Evolutionary conservation across 2,888 invertebrate species (phyloP), one percentile per base, ranked within the genome.

Genomic region (Tanytarsus gracilentus): DNA sequence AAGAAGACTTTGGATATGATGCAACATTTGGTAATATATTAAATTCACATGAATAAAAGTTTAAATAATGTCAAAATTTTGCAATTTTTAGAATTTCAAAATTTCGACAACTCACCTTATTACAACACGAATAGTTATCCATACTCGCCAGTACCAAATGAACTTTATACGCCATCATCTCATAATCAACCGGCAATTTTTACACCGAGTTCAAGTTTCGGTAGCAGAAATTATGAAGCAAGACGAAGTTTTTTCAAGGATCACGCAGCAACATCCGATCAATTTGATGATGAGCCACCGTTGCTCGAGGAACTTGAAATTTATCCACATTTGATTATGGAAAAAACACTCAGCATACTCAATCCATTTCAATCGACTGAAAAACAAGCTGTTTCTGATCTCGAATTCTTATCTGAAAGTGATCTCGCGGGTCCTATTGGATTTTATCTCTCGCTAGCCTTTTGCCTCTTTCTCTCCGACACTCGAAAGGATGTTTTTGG

Each of bases 381-480:
- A 14, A 81, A 83, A 14, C 78, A 87, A 66, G 82, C 84, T 30
- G 84, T 84, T 67, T n/a, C n/a, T 44, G 86, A 88, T 72, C 83
- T 87, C 1, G 84, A 83, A 66, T 84, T 84, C 65, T 77, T 89
- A 61, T 77, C 86, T 33, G 88, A 90, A 69, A 87, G 92, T 7
- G 96, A 96, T 73, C 79, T 96, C 65, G 94, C 94, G 16, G 96
- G 96, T 0, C 96, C 96, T 1, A 80, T 95, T 61, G 86, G 86
- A 23, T 95, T 95, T 75, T 94, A 93, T 72, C 75, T 96, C 64
- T 75, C 81, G 23, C 71, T 85, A 56, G 84, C 84, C 8, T 76
- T 80, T 5, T 83, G 81, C 66, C 71, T 86, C 21, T 81, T 86
- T 64, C 70, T 86, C 11, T 80, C 86, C 58, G 86, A 86, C 0